Evolutionary conservation across 2,797 vertebrate species (phyloP), one percentile per base, ranked within the genome.

Genomic region (Anguilla megastoma): DNA sequence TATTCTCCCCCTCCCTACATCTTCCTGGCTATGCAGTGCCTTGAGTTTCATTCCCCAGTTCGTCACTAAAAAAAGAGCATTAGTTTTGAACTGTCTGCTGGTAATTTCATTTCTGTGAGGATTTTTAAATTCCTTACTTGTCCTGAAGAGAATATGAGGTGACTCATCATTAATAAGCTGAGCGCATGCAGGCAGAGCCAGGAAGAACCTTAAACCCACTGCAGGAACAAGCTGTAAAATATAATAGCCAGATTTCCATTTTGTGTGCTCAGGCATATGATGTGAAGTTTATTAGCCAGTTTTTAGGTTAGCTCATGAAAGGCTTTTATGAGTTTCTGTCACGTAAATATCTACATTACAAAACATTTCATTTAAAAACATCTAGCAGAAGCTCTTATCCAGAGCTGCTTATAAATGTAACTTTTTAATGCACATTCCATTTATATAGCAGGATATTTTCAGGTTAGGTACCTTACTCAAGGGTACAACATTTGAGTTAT

Each of bases 131-230:
- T 66, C 63, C 24, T 74, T 74, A 18, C 18, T 74, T 33, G 9
- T n/a, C 1, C 27, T 71, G n/a, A 30, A 12, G 69, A 74, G 10
- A 74, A 33, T 74, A 33, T 74, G 9, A 74, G 27, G 69, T 36
- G 69, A 30, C 27, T 74, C 12, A 16, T 74, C 27, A 36, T 45
- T 74, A 74, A 84, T 48, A 30, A 12, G 14, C 4, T n/a, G 56
- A 27, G 8, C 83, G 30, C 48, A 84, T 54, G 27, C 83, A 56
- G 48, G 27, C 45, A n/a, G n/a, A 83, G 48, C 58, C 27, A 30
- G 9, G 71, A 48, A 48, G 21, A 80, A 48, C 50, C 41, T 52
- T 60, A 56, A 36, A 85, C 45, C 83, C 87, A 54, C 84, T 83
- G 86, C 52, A 84, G 1, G 27, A 74, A 74, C 8, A 30, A 21